Percentiles rank a stretch among this genome's conserved stretches.
phyloP scores from a whole-genome alignment of 2,888 invertebrate species.

The Chrysolina americana region DNA sequence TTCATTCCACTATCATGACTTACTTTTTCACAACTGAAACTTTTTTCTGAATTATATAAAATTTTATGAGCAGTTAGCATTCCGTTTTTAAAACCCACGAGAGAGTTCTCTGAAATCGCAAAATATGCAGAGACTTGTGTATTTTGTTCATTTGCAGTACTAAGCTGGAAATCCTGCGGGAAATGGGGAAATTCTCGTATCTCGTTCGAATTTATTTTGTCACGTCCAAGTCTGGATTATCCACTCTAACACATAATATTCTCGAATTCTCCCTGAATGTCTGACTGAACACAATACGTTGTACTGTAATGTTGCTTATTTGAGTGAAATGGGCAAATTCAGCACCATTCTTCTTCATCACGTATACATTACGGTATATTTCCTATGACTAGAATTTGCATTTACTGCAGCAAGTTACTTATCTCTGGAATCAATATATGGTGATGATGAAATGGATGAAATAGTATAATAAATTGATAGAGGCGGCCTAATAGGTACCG shows the following conservation, averaged over 20 bases:
- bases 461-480: too few relatives aligned
- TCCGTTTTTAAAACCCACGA: slow-evolving; percentile 19
- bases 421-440: too few relatives aligned
- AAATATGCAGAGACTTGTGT: slow-evolving; percentile 31
- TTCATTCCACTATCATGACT: neutral
- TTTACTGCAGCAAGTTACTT: too few relatives aligned
- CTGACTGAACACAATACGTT: slow-evolving; percentile 22
- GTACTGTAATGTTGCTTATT: slow-evolving; percentile 1
- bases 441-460: too few relatives aligned
- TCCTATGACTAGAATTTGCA: neutral
- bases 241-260: slow-evolving; percentile 32
- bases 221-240: slow-evolving; percentile 32
- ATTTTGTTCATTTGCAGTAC: slow-evolving; percentile 30
- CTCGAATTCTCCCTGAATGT: slow-evolving; percentile 24
- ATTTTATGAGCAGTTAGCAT: neutral
- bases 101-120: slow-evolving; percentile 24
- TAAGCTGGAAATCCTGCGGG: slow-evolving; percentile 32
- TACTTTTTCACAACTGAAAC: neutral
- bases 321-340: neutral
- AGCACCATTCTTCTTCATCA: neutral
- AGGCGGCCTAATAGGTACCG: too few relatives aligned
- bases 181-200: slow-evolving; percentile 17
- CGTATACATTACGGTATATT: neutral
- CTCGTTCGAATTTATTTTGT: slow-evolving; percentile 35
- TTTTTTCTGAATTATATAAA: neutral